Evolutionary conservation across 2,797 vertebrate species (phyloP), one percentile per base, ranked within the genome.

Genomic region (Pitangus sulphuratus): DNA sequence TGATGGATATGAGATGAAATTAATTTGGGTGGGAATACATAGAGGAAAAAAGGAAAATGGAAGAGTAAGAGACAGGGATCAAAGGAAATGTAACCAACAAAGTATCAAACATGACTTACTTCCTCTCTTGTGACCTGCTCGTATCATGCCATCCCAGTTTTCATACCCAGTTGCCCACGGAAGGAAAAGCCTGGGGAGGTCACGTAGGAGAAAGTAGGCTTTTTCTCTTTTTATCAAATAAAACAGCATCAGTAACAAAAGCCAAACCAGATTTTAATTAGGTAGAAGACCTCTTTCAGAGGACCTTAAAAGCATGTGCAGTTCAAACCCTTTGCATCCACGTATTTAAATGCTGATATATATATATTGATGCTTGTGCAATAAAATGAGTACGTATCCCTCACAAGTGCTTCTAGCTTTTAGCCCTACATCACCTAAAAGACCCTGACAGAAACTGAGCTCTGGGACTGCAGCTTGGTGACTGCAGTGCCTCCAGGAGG

Each of bases 11-110:
- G 42, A 61, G 72, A 74, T 26, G 1, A 72, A 47, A 88, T 28
- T 39, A 39, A 54, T 14, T 25, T 37, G 17, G 10, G 7, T 50
- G 18, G 15, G 11, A 87, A 70, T 31, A 45, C 0, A 0, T 1
- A 47, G 31, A 61, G 14, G 57, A 53, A 68, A 68, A 42, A 0
- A 20, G 18, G 9, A 26, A 84, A 72, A 11, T 20, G 9, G 18
- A 56, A 66, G 21, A 66, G 15, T 12, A 69, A 61, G 33, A 74
- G 18, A 17, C 11, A 25, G 14, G 14, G 5, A 22, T 84, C 35
- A 74, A 79, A 65, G 40, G 25, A 54, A 74, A 70, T 4, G 9
- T 11, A 71, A 74, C 20, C 8, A 62, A 37, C 15, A 30, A 48
- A 60, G 31, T 51, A 61, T 12, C 30, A 69, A 24, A 7, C 11